Percentiles rank a stretch among this genome's conserved stretches.
Evolutionary conservation across 2,888 invertebrate species (phyloP).

Genomic region (Portevinia maculata): DNA sequence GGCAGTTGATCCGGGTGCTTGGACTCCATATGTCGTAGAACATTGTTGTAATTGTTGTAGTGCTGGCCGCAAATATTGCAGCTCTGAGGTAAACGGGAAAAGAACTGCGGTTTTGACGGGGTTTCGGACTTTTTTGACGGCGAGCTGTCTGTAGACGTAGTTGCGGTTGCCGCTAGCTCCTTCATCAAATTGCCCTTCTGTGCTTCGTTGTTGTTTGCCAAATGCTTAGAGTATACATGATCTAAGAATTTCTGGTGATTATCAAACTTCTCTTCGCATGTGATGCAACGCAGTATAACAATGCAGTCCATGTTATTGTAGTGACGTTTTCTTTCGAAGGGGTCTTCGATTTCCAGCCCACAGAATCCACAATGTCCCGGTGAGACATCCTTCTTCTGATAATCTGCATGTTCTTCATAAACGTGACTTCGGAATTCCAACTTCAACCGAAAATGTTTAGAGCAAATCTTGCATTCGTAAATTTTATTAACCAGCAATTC

Average conservation of each 20-base stretch:
- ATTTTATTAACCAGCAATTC: conserved; percentile 82
- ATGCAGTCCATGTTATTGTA: conserved; percentile 83
- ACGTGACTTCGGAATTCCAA: conserved; percentile 82
- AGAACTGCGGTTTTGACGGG: conserved; percentile 80
- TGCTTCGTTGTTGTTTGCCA: conserved; percentile 77
- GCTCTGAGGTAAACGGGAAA: conserved; percentile 81
- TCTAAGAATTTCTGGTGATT: conserved; percentile 82
- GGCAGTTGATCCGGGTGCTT: conserved; percentile 83
- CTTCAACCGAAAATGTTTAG: conserved; percentile 81
- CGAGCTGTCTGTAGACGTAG: conserved; percentile 64
- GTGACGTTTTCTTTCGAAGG: conserved; percentile 81
- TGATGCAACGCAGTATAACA: conserved; percentile 81
- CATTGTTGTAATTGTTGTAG: conserved; percentile 83
- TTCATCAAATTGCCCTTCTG: conserved; percentile 74
- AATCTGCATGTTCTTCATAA: conserved; percentile 82
- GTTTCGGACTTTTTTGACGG: conserved; percentile 66
- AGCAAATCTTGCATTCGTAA: conserved; percentile 82
- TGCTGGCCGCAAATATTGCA: conserved; percentile 82
- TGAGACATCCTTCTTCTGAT: conserved; percentile 81
- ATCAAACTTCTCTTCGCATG: conserved; percentile 82
- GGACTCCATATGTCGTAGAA: conserved; percentile 82
- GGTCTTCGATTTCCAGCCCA: conserved; percentile 81
- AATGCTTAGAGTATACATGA: conserved; percentile 82
- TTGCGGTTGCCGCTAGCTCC: conserved; percentile 60
- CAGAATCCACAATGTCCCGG: conserved; percentile 82